Evolutionary conservation across 2,888 invertebrate species (phyloP).

Genomic region (Philopedon plagiatum): DNA sequence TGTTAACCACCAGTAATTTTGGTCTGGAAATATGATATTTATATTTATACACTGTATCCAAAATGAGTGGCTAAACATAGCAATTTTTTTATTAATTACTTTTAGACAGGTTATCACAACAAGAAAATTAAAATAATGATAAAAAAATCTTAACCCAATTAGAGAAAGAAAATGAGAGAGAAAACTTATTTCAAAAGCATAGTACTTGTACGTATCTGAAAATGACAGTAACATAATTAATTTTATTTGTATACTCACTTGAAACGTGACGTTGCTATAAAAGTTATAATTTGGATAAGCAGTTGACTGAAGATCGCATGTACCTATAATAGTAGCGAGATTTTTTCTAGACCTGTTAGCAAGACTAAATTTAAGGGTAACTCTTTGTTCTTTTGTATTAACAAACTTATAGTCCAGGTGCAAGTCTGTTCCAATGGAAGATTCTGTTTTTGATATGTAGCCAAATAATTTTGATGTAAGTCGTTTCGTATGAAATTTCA

Average conservation of each 20-base stretch:
- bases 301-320: constrained; percentile 79
- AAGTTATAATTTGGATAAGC: constrained; percentile 85
- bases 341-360: constrained; percentile 74
- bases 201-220: too few species aligned
- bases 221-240: too few species aligned
- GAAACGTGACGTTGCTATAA: constrained; percentile 75
- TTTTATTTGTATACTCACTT: constrained; percentile 69
- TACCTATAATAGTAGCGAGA: constrained; percentile 75
- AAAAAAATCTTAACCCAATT: too few species aligned
- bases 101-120: too few species aligned
- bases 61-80: too few species aligned
- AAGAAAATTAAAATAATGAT: too few species aligned
- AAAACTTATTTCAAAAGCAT: too few species aligned
- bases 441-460: constrained; percentile 72
- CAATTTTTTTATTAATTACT: too few species aligned
- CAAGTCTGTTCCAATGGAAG: constrained; percentile 72
- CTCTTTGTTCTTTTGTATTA: constrained; percentile 72
- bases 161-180: too few species aligned
- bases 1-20: not conserved
- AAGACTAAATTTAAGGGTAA: constrained; percentile 69
- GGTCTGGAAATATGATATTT: not conserved
- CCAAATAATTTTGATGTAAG: constrained; percentile 82
- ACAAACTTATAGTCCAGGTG: constrained; percentile 79
- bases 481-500: constrained; percentile 85
- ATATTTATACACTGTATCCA: too few species aligned